Conservation (phyloP, 2,113 vertebrate genomes). For the Crypturellus undulatus region DNA sequence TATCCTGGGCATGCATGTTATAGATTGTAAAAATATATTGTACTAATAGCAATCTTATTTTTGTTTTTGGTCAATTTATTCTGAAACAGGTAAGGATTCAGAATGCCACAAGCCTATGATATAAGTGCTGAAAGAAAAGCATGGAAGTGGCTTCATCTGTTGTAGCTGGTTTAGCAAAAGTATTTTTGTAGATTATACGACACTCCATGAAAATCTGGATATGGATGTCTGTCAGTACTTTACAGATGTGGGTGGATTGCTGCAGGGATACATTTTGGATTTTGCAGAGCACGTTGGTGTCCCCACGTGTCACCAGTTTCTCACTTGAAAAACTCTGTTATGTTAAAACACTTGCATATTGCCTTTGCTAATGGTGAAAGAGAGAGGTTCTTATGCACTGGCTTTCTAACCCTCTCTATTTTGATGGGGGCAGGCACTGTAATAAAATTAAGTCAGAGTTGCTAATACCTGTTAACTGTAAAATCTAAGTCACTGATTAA, state of each 20-base stretch:
- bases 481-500: background rate
- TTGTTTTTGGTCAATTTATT: background rate
- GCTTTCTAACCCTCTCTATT: background rate
- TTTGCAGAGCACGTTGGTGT: background rate
- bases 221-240: background rate
- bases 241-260: rapidly evolving
- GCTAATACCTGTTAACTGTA: background rate
- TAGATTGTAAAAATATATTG: background rate
- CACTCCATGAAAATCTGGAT: background rate
- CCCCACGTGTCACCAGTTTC: background rate
- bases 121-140: background rate
- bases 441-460: background rate
- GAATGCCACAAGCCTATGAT: background rate
- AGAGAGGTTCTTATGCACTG: rapidly evolving
- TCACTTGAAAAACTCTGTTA: background rate
- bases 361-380: background rate
- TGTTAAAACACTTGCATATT: background rate
- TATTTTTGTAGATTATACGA: background rate
- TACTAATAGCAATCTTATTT: background rate
- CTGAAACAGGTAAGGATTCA: background rate
- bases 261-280: background rate
- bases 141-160: background rate
- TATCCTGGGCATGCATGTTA: too few species aligned
- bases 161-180: background rate
- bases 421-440: background rate